Percentiles rank a stretch among this genome's conserved stretches.
Conservation (phyloP, 2,797 vertebrate genomes). For the Garrulus glandarius region DNA sequence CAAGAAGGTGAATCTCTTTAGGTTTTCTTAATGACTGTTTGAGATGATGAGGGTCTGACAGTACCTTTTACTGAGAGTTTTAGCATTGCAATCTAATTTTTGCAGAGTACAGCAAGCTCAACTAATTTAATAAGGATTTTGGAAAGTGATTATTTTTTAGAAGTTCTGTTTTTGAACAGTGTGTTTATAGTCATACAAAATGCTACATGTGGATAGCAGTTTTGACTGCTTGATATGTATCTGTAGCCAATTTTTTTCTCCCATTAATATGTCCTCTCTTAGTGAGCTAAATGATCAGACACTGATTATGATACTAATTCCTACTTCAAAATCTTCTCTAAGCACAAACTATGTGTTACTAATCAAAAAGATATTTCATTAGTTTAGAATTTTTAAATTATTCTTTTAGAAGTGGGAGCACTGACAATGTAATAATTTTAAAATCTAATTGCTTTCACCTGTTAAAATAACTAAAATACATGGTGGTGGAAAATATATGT, state of each 20-base stretch:
- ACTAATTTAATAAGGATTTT: constrained; percentile 6
- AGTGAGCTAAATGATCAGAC: neutral
- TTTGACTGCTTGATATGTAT: neutral
- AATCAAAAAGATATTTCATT: constrained; percentile 56
- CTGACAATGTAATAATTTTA: constrained; percentile 54
- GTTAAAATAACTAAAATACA: constrained; percentile 73
- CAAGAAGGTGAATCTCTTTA: constrained; percentile 40
- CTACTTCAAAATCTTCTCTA: neutral
- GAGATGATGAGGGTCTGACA: constrained; percentile 52
- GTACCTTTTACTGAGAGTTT: constrained; percentile 58
- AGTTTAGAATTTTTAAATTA: constrained; percentile 26
- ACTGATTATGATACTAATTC: neutral
- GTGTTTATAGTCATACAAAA: neutral
- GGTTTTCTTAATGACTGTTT: constrained; percentile 58
- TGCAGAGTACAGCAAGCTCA: constrained; percentile 24
- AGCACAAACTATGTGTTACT: constrained; percentile 34
- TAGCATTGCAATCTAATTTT: constrained; percentile 60
- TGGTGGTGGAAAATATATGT: constrained; percentile 51
- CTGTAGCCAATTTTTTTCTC: neutral
- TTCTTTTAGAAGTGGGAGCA: constrained; percentile 18
- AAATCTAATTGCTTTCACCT: constrained; percentile 76
- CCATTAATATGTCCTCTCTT: neutral
- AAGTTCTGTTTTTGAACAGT: neutral
- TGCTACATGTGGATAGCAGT: neutral
- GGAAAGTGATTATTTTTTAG: neutral